phyloP scores from a whole-genome alignment of 1,140 invertebrate species.

The Drosophila saltans region DNA sequence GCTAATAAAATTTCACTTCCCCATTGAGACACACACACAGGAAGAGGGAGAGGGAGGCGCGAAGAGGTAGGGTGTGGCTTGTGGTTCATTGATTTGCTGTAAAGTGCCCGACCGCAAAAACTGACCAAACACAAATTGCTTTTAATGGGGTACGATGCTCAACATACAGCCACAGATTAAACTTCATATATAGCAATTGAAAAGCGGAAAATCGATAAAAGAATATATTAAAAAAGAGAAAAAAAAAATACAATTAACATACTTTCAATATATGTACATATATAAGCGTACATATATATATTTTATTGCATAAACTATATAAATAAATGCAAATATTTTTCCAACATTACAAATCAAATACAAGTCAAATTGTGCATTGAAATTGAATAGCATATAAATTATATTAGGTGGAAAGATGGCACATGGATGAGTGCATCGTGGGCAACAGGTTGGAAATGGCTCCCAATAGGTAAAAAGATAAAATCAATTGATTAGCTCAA shows the following conservation, averaged over 20 bases:
- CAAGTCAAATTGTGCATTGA: slow-evolving; percentile 8
- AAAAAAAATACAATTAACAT: slow-evolving; percentile 7
- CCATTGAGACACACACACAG: not conserved
- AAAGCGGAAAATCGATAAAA: not conserved
- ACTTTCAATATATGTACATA: not conserved
- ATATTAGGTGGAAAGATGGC: slow-evolving; percentile 23
- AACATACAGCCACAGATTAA: slow-evolving; percentile 9
- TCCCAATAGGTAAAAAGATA: slow-evolving; percentile 17
- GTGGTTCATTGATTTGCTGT: slow-evolving; percentile 74
- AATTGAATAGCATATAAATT: slow-evolving; percentile 31
- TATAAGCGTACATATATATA: no score
- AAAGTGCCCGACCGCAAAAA: slow-evolving; percentile 60
- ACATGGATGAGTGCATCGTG: not conserved
- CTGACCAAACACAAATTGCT: slow-evolving; percentile 47
- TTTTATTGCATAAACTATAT: no score
- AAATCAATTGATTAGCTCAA: slow-evolving; percentile 56
- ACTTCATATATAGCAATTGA: not conserved
- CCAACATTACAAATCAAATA: not conserved
- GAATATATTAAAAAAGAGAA: slow-evolving; percentile 6
- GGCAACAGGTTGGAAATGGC: slow-evolving; percentile 31
- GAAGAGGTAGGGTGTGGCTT: not conserved
- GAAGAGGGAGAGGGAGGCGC: not conserved
- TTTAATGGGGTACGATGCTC: slow-evolving; percentile 15
- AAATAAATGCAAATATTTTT: no score
- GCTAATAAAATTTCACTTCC: slow-evolving; percentile 72